Evolutionary conservation across 2,888 invertebrate genomes (phyloP).

Genomic region (Melinaea marsaeus): DNA sequence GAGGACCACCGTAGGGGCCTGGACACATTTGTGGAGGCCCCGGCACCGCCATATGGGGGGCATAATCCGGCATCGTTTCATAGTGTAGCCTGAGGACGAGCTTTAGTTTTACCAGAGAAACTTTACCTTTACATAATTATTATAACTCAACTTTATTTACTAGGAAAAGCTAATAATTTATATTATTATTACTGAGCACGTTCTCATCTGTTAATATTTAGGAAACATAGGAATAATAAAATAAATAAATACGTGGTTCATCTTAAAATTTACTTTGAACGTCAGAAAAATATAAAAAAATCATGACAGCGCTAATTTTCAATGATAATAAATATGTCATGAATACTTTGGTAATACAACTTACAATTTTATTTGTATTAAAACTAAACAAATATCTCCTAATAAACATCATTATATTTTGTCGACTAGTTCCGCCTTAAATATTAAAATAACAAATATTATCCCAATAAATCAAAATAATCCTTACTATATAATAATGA

Average conservation of each 20-base stretch:
- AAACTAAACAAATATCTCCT: background rate
- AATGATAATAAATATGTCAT: no score
- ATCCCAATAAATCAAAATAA: no score
- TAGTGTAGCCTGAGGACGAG: conserved; percentile 64
- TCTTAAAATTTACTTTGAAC: background rate
- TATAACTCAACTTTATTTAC: no score
- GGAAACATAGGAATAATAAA: background rate
- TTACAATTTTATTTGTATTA: background rate
- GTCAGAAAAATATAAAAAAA: no score
- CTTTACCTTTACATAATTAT: background rate
- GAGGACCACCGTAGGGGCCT: conserved; percentile 73
- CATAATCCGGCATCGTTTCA: conserved; percentile 77
- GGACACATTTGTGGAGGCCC: conserved; percentile 78
- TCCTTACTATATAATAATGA: no score
- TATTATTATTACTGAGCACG: no score
- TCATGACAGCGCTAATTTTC: no score
- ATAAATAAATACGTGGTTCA: background rate
- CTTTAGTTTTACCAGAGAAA: background rate
- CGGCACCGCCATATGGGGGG: conserved; percentile 75
- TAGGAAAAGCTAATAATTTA: no score
- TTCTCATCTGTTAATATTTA: no score
- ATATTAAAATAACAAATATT: no score
- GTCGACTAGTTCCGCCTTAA: no score
- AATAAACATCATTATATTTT: background rate
- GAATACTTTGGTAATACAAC: no score